These are phyloP conservation scores for Ctenodactylus gundi DNA, from an alignment of 2,113 vertebrate genomes.

Conservation along the genomic window DNA sequence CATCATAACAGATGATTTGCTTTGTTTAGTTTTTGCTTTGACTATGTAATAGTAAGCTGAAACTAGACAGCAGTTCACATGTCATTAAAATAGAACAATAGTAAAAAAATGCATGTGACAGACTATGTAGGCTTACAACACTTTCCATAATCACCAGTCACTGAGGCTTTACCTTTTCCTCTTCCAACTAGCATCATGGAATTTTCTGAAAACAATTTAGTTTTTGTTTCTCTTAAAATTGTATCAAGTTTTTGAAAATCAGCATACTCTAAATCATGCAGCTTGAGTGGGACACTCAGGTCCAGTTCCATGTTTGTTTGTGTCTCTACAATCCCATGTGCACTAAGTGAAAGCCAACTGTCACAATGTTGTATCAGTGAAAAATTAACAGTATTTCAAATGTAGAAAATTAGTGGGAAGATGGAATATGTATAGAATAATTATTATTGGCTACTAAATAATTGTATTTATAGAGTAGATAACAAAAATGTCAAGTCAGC, in stretches of 20 bases:
- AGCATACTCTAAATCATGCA: neutral
- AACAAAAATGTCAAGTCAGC: neutral
- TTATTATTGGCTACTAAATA: neutral
- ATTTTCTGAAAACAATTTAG: slow-evolving; percentile 11
- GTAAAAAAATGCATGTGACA: neutral
- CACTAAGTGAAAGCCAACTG: neutral
- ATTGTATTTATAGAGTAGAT: neutral
- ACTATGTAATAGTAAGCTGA: neutral
- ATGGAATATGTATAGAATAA: neutral
- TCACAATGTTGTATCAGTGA: neutral
- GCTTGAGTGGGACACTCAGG: neutral
- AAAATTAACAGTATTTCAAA: neutral
- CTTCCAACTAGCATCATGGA: neutral
- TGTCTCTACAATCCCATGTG: neutral
- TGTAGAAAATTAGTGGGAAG: neutral
- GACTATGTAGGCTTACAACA: neutral
- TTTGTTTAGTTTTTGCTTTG: neutral
- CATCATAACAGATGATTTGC: neutral
- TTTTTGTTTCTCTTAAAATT: neutral
- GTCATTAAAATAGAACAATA: neutral
- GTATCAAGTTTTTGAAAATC: neutral
- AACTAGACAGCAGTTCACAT: neutral
- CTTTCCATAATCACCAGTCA: neutral
- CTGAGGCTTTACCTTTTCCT: neutral
- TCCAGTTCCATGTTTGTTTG: neutral